Evolutionary conservation across 2,113 vertebrate species (phyloP).

Genomic region (Cranoglanis bouderius): DNA sequence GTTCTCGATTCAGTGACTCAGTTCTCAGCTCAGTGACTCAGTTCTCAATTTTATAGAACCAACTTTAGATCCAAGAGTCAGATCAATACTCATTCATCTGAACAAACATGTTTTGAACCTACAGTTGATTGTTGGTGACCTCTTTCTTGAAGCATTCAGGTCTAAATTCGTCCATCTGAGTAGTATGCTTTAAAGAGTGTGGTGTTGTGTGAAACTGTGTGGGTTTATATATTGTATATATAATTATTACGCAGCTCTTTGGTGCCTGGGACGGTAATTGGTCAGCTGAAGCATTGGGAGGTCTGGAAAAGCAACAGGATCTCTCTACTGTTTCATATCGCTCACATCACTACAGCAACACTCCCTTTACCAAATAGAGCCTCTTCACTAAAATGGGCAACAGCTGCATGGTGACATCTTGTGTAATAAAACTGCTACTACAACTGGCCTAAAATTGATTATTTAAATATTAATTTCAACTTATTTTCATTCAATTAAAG

Average conservation of each 20-base stretch:
- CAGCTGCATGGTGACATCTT: constrained; percentile 1
- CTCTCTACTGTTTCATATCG: not conserved
- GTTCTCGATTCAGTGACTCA: not conserved
- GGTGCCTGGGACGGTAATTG: no score
- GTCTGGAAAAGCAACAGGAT: not conserved
- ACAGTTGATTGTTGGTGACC: not conserved
- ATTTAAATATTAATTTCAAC: not conserved
- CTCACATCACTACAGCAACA: not conserved
- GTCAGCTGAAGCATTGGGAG: no score
- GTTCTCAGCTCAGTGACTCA: not conserved
- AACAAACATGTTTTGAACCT: not conserved
- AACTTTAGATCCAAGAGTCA: not conserved
- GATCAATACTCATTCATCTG: not conserved
- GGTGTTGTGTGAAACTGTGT: not conserved
- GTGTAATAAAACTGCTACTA: not conserved
- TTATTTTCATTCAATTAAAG: not conserved
- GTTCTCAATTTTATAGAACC: not conserved
- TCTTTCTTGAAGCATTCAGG: not conserved
- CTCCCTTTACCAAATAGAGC: not conserved
- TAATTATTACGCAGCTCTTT: no score
- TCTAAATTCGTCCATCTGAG: not conserved
- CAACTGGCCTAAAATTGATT: not conserved
- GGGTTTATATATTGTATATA: no score
- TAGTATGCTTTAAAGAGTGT: not conserved
- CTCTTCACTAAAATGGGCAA: not conserved